Evolutionary conservation across 1,140 invertebrate genomes (phyloP).

Genomic region (Ectropis grisescens): DNA sequence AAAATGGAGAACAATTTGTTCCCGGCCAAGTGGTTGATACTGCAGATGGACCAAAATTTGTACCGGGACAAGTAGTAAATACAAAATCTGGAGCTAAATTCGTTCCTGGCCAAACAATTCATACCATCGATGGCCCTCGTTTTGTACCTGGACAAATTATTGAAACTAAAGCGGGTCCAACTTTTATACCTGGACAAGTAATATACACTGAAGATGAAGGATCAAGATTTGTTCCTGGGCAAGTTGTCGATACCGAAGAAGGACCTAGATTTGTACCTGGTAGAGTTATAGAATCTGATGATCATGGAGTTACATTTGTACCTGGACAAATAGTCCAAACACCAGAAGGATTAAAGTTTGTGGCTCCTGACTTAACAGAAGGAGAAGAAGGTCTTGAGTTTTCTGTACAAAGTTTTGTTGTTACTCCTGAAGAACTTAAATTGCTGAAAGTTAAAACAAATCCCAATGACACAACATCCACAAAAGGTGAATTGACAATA

Average conservation of each 20-base stretch:
- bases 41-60: conserved; percentile 76
- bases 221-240: conserved; percentile 79
- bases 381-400: conserved; percentile 78
- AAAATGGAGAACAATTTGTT: conserved; percentile 81
- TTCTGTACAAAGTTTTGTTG: conserved; percentile 82
- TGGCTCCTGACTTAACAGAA: conserved; percentile 77
- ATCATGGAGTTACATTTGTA: conserved; percentile 77
- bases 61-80: conserved; percentile 80
- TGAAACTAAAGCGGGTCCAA: conserved; percentile 79
- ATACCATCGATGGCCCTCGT: conserved; percentile 76
- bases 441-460: conserved; percentile 74
- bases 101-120: conserved; percentile 79
- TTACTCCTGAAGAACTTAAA: conserved; percentile 78
- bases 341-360: conserved; percentile 77
- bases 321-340: conserved; percentile 81
- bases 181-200: conserved; percentile 82
- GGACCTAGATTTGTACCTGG: conserved; percentile 82
- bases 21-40: conserved; percentile 81
- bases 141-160: conserved; percentile 82
- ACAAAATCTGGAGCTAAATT: conserved; percentile 78
- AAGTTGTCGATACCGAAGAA: conserved; percentile 80
- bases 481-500: conserved; percentile 74
- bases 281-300: conserved; percentile 76
- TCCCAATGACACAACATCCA: conserved; percentile 65
- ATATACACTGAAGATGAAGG: conserved; percentile 79